Conservation (phyloP, 1,140 invertebrate species). For the Papilio helenus region DNA sequence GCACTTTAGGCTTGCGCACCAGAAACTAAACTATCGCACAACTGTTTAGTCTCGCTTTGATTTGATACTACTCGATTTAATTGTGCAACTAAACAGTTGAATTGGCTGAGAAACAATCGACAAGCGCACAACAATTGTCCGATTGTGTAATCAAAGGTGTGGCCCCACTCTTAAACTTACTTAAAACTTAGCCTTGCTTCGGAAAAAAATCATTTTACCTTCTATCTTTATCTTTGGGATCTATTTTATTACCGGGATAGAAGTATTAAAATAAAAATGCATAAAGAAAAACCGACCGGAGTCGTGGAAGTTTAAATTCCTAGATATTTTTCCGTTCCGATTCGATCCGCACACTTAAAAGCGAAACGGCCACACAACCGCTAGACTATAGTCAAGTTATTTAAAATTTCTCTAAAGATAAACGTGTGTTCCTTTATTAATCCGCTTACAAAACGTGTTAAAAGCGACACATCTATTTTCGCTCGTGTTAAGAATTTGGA, state of each 20-base stretch:
- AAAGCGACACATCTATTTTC: conserved; percentile 16
- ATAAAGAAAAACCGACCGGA: not conserved
- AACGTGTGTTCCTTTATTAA: not conserved
- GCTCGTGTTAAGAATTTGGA: conserved; percentile 24
- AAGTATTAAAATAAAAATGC: not conserved
- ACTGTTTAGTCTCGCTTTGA: no score
- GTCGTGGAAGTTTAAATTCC: not conserved
- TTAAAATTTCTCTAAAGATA: conserved; percentile 1
- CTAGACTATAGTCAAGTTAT: not conserved
- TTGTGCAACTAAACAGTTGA: no score
- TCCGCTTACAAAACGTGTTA: conserved; percentile 16
- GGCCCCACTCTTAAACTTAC: no score
- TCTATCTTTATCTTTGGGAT: not conserved
- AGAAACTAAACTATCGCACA: no score
- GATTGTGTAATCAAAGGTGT: no score
- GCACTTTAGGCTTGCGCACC: not conserved
- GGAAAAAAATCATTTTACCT: no score
- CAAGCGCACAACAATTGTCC: no score
- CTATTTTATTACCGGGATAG: not conserved
- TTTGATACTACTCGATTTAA: no score
- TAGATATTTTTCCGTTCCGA: not conserved
- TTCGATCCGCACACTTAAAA: not conserved
- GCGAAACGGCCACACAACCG: not conserved
- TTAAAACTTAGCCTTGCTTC: no score
- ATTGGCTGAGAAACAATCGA: no score